Percentiles rank a stretch among this genome's conserved stretches.
Conservation (phyloP, 2,888 invertebrate species). For the Caenorhabditis sulstoni region DNA sequence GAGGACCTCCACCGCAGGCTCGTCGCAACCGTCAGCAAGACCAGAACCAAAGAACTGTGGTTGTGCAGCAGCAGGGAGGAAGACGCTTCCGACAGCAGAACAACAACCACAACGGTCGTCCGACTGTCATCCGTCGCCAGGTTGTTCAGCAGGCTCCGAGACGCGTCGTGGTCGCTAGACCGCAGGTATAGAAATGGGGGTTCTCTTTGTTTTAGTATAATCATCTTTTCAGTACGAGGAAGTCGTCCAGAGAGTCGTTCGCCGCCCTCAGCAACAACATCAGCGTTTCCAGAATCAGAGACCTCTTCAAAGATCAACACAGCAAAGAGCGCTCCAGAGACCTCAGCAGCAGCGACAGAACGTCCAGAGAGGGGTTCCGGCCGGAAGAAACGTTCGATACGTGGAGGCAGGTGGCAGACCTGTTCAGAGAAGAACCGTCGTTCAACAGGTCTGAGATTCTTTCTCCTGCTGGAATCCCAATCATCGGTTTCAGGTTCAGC, state of each 20-base stretch:
- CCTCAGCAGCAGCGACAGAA: constrained; percentile 6
- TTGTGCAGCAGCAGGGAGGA: constrained; percentile 30
- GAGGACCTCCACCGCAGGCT: constrained; percentile 33
- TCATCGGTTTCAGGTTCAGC: constrained; percentile 16
- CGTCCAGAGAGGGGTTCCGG: constrained; percentile 15
- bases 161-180: constrained; percentile 11
- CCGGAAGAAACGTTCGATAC: constrained; percentile 35
- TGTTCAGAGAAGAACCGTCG: constrained; percentile 26
- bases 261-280: constrained; percentile 7
- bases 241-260: constrained; percentile 46
- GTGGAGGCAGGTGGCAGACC: constrained; percentile 20
- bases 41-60: constrained; percentile 29
- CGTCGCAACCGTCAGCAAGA: constrained; percentile 28
- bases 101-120: constrained; percentile 18
- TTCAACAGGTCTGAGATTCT: constrained; percentile 24
- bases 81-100: constrained; percentile 33
- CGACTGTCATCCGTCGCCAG: constrained; percentile 43
- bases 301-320: constrained; percentile 12
- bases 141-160: constrained; percentile 37
- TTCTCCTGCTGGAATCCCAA: neutral
- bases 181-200: constrained; percentile 35
- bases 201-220: no score
- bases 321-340: constrained; percentile 10
- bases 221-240: constrained; percentile 39
- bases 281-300: constrained; percentile 24